Evolutionary conservation across 23 tunicate genomes (phyloP), one percentile per base, ranked within the genome.

Genomic region (Botrylloides violaceus): DNA sequence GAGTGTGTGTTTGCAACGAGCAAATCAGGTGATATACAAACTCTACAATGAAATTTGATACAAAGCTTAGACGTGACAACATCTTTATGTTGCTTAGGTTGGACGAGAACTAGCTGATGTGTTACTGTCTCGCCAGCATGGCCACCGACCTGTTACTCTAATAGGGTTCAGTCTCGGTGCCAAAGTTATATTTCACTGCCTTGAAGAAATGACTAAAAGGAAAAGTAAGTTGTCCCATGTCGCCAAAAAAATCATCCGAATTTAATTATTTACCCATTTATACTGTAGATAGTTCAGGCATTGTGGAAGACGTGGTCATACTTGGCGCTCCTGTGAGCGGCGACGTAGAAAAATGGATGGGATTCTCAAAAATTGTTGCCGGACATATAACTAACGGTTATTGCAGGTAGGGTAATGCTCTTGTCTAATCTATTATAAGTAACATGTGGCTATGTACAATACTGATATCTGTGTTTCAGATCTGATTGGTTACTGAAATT

Each of bases 31-130:
- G 21, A 33, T 37, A 3, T 23, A 22, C 19, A 20, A 23, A 12
- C 6, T 7, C 64, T 59, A n/a, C 7, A 59, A 15, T 59, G 64
- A 7, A 22, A 22, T 59, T 59, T n/a, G n/a, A n/a, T n/a, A n/a
- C n/a, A n/a, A n/a, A n/a, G n/a, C n/a, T n/a, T n/a, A n/a, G n/a
- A n/a, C n/a, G n/a, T n/a, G n/a, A n/a, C n/a, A n/a, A n/a, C n/a
- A n/a, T n/a, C n/a, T n/a, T n/a, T n/a, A n/a, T n/a, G n/a, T n/a
- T n/a, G n/a, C 15, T 15, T 26, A 87, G 94, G 95, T 79, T 48
- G 96, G 99, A n/a, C 68, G 73, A 71, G 84, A 94, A 37, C 83
- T 94, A 0, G 99, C 99, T 7, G 88, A 94, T 65, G 88, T 94
- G 15, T 56, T 94, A 29, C 55, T 81, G 2, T 79, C 88, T 7